A percentile compares a stretch with the other conserved stretches of the same genome.
Evolutionary conservation across 2,797 vertebrate species (phyloP).

Genomic region (Peromyscus melanophrys): DNA sequence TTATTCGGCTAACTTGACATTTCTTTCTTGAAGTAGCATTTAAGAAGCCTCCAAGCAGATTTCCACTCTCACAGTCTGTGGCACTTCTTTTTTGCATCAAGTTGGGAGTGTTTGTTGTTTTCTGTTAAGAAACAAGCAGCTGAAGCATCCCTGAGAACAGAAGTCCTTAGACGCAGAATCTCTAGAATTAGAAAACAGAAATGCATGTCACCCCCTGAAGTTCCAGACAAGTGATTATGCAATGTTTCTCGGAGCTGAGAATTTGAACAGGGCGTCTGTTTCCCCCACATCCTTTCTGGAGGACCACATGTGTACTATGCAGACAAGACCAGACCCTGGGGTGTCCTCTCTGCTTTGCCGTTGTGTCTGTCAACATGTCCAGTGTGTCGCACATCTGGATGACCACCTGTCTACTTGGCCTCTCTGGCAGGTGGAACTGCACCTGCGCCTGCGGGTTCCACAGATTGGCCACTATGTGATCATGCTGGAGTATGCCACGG

Average conservation of each 20-base stretch:
- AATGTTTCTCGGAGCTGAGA: neutral
- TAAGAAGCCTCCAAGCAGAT: neutral
- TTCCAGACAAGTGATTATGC: neutral
- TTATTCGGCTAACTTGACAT: neutral
- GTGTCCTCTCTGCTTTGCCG: neutral
- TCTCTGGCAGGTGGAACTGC: constrained; percentile 91
- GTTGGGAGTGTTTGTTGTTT: neutral
- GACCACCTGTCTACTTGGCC: neutral
- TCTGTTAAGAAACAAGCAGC: neutral
- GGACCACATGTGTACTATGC: neutral
- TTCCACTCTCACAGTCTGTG: neutral
- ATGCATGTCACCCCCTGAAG: neutral
- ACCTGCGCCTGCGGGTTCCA: constrained; percentile 91
- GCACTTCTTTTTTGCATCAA: neutral
- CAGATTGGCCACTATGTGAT: constrained; percentile 91
- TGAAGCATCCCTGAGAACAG: neutral
- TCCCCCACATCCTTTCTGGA: neutral
- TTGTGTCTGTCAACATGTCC: neutral
- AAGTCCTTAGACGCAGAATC: neutral
- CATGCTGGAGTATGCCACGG: constrained; percentile 93
- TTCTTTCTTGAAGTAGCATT: constrained; percentile 7
- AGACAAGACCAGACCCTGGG: neutral
- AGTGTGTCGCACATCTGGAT: rapidly evolving
- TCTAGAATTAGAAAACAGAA: constrained; percentile 13
- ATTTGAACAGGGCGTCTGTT: neutral